Conservation (phyloP, 2,797 vertebrate genomes). For the Nannoperca australis region DNA sequence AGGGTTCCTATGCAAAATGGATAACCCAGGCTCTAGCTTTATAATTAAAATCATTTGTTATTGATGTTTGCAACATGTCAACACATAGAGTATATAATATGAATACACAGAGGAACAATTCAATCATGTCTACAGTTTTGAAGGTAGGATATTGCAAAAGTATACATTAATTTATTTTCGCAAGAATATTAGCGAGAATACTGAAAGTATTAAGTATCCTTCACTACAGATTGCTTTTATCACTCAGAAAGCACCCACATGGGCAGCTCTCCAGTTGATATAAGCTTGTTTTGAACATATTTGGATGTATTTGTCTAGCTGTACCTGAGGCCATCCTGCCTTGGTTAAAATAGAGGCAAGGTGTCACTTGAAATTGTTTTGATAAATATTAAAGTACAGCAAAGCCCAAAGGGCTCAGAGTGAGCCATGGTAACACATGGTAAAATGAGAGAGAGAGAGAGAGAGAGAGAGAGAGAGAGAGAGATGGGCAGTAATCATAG, state of each 20-base stretch:
- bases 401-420: constrained; percentile 62
- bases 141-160: constrained; percentile 26
- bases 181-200: constrained; percentile 12
- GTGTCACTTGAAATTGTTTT: constrained; percentile 78
- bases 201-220: constrained; percentile 17
- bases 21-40: constrained; percentile 33
- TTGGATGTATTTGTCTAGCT: constrained; percentile 52
- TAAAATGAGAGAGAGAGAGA: constrained; percentile 15
- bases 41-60: constrained; percentile 77
- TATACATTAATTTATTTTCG: constrained; percentile 19
- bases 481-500: constrained; percentile 25
- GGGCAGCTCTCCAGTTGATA: constrained; percentile 50
- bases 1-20: constrained; percentile 53
- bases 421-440: constrained; percentile 43
- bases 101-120: constrained; percentile 48
- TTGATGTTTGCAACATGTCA: constrained; percentile 62
- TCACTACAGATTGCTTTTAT: constrained; percentile 22
- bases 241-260: constrained; percentile 17
- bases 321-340: constrained; percentile 54
- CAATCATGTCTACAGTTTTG: constrained; percentile 30
- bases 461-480: background rate
- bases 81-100: constrained; percentile 45
- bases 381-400: constrained; percentile 79
- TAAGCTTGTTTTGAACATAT: constrained; percentile 56
- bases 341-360: constrained; percentile 66